phyloP scores from a whole-genome alignment of 2,888 invertebrate genomes.

The Brenthis hecate region DNA sequence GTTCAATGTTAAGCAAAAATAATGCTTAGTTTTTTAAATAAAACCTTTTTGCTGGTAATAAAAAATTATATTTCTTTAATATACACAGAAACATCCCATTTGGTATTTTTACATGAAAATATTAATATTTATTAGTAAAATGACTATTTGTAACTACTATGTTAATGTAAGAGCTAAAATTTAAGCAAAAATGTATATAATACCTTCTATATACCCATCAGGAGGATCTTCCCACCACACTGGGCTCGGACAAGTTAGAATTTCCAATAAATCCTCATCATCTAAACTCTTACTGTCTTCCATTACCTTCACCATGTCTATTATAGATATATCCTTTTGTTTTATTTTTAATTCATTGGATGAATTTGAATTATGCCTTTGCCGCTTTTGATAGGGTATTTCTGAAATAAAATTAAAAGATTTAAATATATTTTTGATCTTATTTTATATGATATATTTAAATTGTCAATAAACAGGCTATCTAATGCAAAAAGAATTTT shows the following conservation, averaged over 20 bases:
- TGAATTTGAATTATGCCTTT: constrained; percentile 12
- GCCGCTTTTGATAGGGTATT: not conserved
- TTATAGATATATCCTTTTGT: constrained; percentile 46
- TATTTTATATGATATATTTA: too few relatives aligned
- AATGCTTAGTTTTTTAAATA: too few relatives aligned
- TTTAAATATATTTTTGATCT: not conserved
- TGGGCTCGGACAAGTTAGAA: constrained; percentile 71
- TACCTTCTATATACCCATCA: constrained; percentile 57
- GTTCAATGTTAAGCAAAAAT: too few relatives aligned
- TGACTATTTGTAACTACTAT: too few relatives aligned
- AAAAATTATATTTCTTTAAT: too few relatives aligned
- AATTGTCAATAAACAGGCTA: too few relatives aligned
- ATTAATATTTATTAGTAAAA: too few relatives aligned
- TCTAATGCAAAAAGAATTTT: too few relatives aligned
- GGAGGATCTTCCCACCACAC: constrained; percentile 76
- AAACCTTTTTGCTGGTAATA: too few relatives aligned
- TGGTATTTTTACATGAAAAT: too few relatives aligned
- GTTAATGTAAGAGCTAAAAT: not conserved
- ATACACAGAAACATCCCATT: too few relatives aligned
- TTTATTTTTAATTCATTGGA: constrained; percentile 9
- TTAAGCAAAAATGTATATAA: not conserved
- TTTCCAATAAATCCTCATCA: constrained; percentile 70
- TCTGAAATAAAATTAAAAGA: constrained; percentile 1
- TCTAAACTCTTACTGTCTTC: constrained; percentile 56
- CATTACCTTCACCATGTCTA: constrained; percentile 54